Evolutionary conservation across 2,888 invertebrate genomes (phyloP), one percentile per base, ranked within the genome.

Genomic region (Hydriomena furcata): DNA sequence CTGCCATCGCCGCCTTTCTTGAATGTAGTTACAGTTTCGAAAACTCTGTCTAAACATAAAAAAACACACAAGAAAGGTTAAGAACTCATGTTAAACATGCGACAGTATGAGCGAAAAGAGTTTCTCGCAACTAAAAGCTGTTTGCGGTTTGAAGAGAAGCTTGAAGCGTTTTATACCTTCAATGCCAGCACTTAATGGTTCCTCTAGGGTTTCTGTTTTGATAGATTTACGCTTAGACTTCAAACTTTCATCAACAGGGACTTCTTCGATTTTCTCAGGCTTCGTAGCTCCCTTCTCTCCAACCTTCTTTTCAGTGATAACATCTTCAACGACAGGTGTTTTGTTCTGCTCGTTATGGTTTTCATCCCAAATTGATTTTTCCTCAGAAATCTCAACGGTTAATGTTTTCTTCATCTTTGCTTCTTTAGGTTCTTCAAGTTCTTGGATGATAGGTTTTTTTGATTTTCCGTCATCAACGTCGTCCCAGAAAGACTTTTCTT

Each of bases 11-110:
- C 83, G 61, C 79, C 82, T 66, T 82, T 82, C 85, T 91, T 91
- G 89, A 91, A 91, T 50, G 91, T 91, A 55, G 91, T 91, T 65
- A 91, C 83, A 60, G 90, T 91, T 90, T 91, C 84, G 76, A 91
- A 87, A 76, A 89, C 89, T 82, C 87, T 86, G 76, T 90, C 91
- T 91, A 91, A 82, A 90, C 87, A 85, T 81, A 80, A 89, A n/a
- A n/a, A 85, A 85, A 84, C 88, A 90, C 88, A 88, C 89, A 75
- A 75, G 74, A 74, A 63, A 68, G 73, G 88, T 90, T 87, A 88
- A 76, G 71, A 82, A 83, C 83, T 84, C 84, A 68, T 71, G 82
- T 84, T 84, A 86, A 78, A 68, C 90, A 90, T 90, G 90, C 90
- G 75, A 80, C 73, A 76, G 70, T 65, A 65, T 67, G 70, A 66